Conservation (phyloP, 2,888 invertebrate genomes). For the Lottia gigantea region DNA sequence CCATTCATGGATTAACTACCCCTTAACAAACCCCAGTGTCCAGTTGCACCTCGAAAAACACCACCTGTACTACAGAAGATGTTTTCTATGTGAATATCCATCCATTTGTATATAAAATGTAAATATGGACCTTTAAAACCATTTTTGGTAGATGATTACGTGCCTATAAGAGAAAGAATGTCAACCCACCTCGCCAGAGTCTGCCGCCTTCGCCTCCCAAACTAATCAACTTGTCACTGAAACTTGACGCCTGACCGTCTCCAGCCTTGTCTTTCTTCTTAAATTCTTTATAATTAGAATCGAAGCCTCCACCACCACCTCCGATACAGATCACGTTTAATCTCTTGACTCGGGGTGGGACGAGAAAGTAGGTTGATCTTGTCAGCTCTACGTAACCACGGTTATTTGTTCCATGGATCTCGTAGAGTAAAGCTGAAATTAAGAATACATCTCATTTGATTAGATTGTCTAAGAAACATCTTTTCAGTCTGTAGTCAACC, state of each 20-base stretch:
- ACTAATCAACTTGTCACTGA: conserved; percentile 31
- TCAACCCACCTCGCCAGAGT: conserved; percentile 23
- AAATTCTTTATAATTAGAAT: conserved; percentile 20
- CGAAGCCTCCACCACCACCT: conserved; percentile 35
- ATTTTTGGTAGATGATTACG: not conserved
- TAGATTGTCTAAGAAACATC: too few relatives aligned
- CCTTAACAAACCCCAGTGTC: too few relatives aligned
- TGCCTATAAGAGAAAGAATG: not conserved
- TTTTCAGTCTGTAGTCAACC: too few relatives aligned
- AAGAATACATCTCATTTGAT: too few relatives aligned
- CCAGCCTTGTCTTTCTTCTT: conserved; percentile 23
- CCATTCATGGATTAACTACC: too few relatives aligned
- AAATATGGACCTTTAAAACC: too few relatives aligned
- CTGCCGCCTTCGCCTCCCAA: conserved; percentile 34
- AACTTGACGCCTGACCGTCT: conserved; percentile 30
- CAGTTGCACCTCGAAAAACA: too few relatives aligned
- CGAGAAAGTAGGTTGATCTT: conserved; percentile 26
- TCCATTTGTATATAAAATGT: too few relatives aligned
- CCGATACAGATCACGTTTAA: conserved; percentile 37
- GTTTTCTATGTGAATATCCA: too few relatives aligned
- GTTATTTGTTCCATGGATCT: conserved; percentile 18
- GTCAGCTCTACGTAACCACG: conserved; percentile 31
- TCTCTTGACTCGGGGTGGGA: conserved; percentile 26
- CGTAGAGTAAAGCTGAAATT: conserved; percentile 25
- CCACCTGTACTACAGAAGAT: too few relatives aligned